Base-by-base conservation (phyloP, 35 echinoderm and acorn worm species). In the Ptychodera flava region DNA sequence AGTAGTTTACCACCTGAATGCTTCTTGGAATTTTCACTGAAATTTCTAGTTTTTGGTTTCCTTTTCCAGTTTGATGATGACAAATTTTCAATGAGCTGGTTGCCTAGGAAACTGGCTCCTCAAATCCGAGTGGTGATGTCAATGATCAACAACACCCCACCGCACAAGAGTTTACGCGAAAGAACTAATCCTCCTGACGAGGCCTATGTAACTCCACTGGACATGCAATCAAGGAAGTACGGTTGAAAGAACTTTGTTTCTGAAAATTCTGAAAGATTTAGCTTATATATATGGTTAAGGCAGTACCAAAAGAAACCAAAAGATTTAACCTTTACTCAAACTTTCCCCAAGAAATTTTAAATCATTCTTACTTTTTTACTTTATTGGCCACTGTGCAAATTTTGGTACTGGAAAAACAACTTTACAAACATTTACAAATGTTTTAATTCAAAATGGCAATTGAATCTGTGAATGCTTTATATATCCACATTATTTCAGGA, bases 81-180 rank as follows among this genome's bases (percentile, higher is more conserved):
- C 37, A 93, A 93, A 30, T 78, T 85, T 29, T 89, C 87, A 1
- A 83, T 95, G 53, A 92, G 93, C 53, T 95, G 93, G 93, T 75
- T 95, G 27, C 93, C 93, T 16, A 32, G 93, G 79, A 90, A 86
- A 81, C 81, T 95, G 35, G 87, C 93, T 0, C 93, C 93, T 29
- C 93, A 95, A 85, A 64, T 95, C 6, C 90, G 93, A 78, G 93
- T 95, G 15, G 87, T 95, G 29, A 78, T 95, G 45, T 91, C 93
- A 36, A 95, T 95, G 93, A 95, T 95, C 28, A 87, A 92, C 33
- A 83, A 95, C n/a, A 95, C 93, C 0, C 93, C 93, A 38, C 93
- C 93, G 0, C 93, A 95, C 76, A 91, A 90, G 33, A 78, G 86
- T 1, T 85, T 95, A 1, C 15, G 37, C 6, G 93, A 92, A 33